Evolutionary conservation across 2,797 vertebrate genomes (phyloP).

Genomic region (Phoebastria nigripes): DNA sequence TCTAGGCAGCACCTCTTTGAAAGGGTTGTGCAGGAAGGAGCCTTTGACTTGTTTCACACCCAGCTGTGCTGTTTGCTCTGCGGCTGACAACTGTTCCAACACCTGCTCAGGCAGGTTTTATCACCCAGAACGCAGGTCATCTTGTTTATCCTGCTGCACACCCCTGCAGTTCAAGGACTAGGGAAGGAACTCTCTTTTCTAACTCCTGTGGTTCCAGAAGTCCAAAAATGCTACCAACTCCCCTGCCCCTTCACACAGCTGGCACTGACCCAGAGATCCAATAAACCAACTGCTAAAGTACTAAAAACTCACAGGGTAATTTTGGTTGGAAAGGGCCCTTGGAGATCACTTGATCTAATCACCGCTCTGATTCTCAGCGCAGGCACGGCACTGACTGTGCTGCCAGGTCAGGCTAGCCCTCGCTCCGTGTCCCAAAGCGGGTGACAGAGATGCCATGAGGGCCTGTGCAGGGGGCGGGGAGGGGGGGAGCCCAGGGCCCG

Average conservation of each 20-base stretch:
- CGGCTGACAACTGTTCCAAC: not conserved
- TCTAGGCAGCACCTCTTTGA: not conserved
- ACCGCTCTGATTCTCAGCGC: not conserved
- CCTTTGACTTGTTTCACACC: not conserved
- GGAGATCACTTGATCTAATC: not conserved
- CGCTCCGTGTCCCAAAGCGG: fast-evolving
- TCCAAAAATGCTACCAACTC: not conserved
- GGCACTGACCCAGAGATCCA: not conserved
- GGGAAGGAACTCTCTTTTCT: not conserved
- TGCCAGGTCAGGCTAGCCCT: not conserved
- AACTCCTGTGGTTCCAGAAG: not conserved
- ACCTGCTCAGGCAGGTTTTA: not conserved
- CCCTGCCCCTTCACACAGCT: not conserved
- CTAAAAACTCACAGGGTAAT: not conserved
- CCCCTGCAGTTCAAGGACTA: not conserved
- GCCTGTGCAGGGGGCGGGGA: not conserved
- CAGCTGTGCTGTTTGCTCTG: not conserved
- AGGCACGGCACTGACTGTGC: fast-evolving
- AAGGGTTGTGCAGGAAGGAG: not conserved
- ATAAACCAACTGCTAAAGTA: not conserved
- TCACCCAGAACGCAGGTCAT: not conserved
- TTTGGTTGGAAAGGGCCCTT: not conserved
- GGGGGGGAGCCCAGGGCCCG: not conserved
- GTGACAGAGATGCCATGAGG: not conserved
- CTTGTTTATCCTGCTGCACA: not conserved